A percentile compares a stretch with the other conserved stretches of the same genome.
Conservation (phyloP, 2,797 vertebrate genomes). For the Esox masquinongy region DNA sequence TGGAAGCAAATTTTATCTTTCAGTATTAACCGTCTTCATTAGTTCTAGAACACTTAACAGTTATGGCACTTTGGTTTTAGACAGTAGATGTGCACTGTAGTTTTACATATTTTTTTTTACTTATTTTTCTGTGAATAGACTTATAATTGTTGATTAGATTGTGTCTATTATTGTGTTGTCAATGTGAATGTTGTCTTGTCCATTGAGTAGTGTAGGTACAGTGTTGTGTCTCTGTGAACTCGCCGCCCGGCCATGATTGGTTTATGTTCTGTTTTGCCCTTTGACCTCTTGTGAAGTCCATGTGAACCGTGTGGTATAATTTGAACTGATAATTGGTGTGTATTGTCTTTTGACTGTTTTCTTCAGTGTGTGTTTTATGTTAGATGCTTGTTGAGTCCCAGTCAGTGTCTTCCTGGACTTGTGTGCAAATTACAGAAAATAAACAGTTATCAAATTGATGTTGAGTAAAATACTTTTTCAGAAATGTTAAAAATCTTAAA, state of each 20-base stretch:
- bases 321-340: background rate
- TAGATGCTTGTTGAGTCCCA: no score
- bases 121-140: background rate
- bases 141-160: background rate
- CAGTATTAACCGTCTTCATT: background rate
- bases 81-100: background rate
- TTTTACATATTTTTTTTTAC: no score
- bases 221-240: conserved; percentile 18
- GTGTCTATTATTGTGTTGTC: background rate
- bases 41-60: background rate
- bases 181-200: background rate
- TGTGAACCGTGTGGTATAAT: conserved; percentile 26
- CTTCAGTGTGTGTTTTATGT: background rate
- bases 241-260: conserved; percentile 21
- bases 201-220: conserved; percentile 29
- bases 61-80: background rate
- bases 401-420: background rate
- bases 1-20: background rate
- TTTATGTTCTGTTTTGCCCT: conserved; percentile 35
- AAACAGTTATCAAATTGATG: background rate
- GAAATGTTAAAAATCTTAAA: background rate
- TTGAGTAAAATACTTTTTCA: background rate
- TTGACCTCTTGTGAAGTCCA: conserved; percentile 31
- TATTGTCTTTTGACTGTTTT: background rate
- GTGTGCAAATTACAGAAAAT: background rate